Conservation (phyloP, 2,113 vertebrate genomes). For the Monopterus albus region DNA sequence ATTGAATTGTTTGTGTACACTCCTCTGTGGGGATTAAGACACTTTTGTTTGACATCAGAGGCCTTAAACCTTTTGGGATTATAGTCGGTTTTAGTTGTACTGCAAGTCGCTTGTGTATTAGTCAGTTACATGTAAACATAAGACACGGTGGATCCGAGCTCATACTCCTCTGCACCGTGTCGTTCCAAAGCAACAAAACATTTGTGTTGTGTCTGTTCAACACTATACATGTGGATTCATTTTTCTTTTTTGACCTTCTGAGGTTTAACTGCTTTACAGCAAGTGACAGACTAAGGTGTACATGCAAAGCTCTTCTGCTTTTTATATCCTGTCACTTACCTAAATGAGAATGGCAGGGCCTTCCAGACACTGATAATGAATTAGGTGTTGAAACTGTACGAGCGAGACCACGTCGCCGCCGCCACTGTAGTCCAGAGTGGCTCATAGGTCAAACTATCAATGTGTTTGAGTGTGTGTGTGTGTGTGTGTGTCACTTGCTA, state of each 20-base stretch:
- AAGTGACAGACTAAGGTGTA: constrained; percentile 56
- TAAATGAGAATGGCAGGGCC: constrained; percentile 70
- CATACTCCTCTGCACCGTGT: neutral
- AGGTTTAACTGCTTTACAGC: constrained; percentile 57
- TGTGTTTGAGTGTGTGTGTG: constrained; percentile 59
- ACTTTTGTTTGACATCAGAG: no score
- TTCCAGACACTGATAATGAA: constrained; percentile 79
- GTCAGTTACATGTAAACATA: neutral
- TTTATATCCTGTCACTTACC: constrained; percentile 80
- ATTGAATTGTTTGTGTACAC: no score
- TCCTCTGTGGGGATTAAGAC: no score
- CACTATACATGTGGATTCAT: constrained; percentile 1
- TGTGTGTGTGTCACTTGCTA: constrained; percentile 58
- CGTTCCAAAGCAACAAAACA: neutral
- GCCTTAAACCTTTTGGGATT: no score
- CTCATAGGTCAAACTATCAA: constrained; percentile 71
- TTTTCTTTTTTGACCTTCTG: constrained; percentile 32
- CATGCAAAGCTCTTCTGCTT: constrained; percentile 63
- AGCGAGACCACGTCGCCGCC: constrained; percentile 74
- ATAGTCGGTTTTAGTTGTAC: no score
- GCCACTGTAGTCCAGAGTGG: constrained; percentile 55
- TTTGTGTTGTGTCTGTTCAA: neutral
- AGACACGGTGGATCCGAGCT: neutral
- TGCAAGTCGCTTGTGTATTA: no score
- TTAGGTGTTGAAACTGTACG: constrained; percentile 81